These are phyloP conservation scores for Sceloporus tristichus DNA, from an alignment of 2,113 vertebrate genomes.

Conservation along the genomic window DNA sequence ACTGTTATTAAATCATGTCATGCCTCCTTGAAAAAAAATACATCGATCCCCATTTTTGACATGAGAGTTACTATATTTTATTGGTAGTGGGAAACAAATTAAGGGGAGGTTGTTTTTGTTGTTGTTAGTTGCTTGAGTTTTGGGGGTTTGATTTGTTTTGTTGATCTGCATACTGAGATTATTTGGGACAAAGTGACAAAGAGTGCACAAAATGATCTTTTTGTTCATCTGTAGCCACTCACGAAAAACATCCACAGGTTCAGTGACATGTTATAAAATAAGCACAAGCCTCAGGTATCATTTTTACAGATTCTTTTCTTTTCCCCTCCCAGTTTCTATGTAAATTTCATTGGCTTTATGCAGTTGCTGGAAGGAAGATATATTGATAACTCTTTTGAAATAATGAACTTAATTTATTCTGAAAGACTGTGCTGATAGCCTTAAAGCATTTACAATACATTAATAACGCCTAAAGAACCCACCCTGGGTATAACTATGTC, in stretches of 20 bases:
- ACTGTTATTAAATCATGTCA: slow-evolving; percentile 67
- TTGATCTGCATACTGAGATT: slow-evolving; percentile 49
- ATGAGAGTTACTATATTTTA: slow-evolving; percentile 63
- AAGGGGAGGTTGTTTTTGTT: not conserved
- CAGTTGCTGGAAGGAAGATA: slow-evolving; percentile 29
- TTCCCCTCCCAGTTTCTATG: slow-evolving; percentile 2
- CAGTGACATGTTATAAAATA: slow-evolving; percentile 22
- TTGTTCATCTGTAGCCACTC: slow-evolving; percentile 40
- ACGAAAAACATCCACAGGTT: slow-evolving; percentile 40
- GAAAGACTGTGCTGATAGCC: slow-evolving; percentile 41
- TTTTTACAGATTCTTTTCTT: not conserved
- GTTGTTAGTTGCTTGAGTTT: not conserved
- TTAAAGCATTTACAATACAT: slow-evolving; percentile 35
- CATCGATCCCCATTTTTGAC: slow-evolving; percentile 48
- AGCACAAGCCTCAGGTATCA: not conserved
- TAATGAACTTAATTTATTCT: slow-evolving; percentile 46
- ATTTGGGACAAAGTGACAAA: slow-evolving; percentile 52
- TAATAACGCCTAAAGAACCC: slow-evolving; percentile 30
- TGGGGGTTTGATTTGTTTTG: not conserved
- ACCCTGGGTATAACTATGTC: not conserved
- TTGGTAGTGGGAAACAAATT: slow-evolving; percentile 25
- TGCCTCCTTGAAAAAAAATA: slow-evolving; percentile 63
- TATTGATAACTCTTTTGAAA: slow-evolving; percentile 44
- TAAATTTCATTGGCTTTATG: slow-evolving; percentile 29
- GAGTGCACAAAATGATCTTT: slow-evolving; percentile 60